Base-by-base conservation (phyloP, 2,888 invertebrate genomes). In the Mayetiola destructor region DNA sequence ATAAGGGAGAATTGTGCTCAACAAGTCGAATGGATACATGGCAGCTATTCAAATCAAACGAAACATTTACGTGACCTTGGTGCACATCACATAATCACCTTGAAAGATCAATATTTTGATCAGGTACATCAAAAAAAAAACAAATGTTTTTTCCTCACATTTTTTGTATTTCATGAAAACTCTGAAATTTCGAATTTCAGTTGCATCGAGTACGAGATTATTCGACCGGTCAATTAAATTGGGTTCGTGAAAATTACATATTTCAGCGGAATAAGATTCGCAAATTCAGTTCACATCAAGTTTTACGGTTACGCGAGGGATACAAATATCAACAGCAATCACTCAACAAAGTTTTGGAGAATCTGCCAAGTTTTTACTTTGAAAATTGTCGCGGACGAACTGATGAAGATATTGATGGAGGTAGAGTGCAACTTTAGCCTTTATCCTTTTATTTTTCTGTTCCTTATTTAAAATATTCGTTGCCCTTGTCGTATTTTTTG, bases 311-410 rank as follows among this genome's bases (percentile, higher is more conserved):
- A 48, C 82, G 93, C 30, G 93, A 94, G 70, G 90, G 92, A 10
- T 94, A 91, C 77, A 94, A 94, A 72, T 88, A 92, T 68, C 94
- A 95, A 72, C 95, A 95, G 70, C 91, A 92, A 72, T 90, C 93
- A 12, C 75, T 95, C 56, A 90, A 92, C 75, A 94, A 94, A 70
- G 87, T 95, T 6, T 74, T 95, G 58, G 95, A 95, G 71, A 93
- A 92, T 70, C 76, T 95, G 64, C 91, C 91, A 39, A 88, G 84
- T 66, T 76, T 90, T 57, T 91, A 93, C 73, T 84, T 94, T 68
- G 94, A 94, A 70, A 93, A 92, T 73, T 95, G 95, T 68, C 84
- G 91, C 36, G 88, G 86, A 62, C 87, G 88, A 55, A 79, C 85
- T 66, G 77, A 81, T 63, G 72, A 71, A 35, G 70, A 71, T 57